phyloP scores from a whole-genome alignment of 2,113 vertebrate genomes.

The Benitochromis conjunctus region DNA sequence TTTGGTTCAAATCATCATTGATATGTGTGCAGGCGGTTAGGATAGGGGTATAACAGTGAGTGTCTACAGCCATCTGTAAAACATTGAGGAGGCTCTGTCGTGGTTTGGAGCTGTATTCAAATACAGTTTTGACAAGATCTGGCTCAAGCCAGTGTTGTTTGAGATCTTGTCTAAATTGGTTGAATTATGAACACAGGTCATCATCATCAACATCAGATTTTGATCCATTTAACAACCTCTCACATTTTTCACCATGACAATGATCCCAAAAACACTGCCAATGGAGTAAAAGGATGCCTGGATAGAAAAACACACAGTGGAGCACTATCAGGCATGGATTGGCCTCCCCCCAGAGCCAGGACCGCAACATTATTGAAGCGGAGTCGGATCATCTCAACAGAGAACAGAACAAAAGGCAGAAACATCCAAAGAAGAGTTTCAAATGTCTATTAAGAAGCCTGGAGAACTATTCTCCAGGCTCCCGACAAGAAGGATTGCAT shows the following conservation, averaged over 20 bases:
- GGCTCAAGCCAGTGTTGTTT: neutral
- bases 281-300: neutral
- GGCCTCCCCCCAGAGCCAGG: neutral
- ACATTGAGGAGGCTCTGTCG: neutral
- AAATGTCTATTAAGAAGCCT: too few species aligned
- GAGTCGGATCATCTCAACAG: neutral
- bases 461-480: neutral
- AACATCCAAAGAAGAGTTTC: too few species aligned
- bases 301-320: too few species aligned
- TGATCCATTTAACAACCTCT: neutral
- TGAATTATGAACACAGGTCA: neutral
- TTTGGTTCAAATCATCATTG: neutral
- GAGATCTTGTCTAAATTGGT: neutral
- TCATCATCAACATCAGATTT: neutral
- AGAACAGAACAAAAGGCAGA: neutral
- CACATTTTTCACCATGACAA: neutral
- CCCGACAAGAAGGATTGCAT: neutral
- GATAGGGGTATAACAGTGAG: neutral
- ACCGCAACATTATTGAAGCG: neutral
- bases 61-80: neutral
- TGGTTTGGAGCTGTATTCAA: neutral
- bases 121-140: too few species aligned
- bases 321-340: too few species aligned
- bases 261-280: neutral
- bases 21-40: accelerated